Evolutionary conservation across 2,113 vertebrate species (phyloP).

Genomic region (Paradoxurus hermaphroditus): DNA sequence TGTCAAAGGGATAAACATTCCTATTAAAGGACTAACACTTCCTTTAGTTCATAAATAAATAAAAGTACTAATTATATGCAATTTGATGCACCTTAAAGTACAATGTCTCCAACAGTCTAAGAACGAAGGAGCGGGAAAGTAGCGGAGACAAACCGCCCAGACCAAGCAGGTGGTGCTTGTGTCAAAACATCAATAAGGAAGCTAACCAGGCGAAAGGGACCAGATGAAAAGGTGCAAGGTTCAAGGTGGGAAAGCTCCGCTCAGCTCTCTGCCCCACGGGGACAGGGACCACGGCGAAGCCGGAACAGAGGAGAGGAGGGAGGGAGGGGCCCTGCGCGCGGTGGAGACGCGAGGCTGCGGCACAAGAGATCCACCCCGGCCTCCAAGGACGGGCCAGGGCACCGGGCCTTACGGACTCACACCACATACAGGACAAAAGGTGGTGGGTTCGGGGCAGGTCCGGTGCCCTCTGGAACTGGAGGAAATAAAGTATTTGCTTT

Average conservation of each 20-base stretch:
- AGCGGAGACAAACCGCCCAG: neutral
- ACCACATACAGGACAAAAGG: fast-evolving
- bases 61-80: neutral
- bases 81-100: neutral
- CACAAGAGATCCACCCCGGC: too few relatives aligned
- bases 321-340: too few relatives aligned
- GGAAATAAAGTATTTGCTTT: neutral
- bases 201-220: neutral
- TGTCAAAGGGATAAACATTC: neutral
- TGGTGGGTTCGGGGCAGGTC: neutral
- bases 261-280: neutral
- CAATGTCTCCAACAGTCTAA: neutral
- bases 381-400: neutral
- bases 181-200: neutral
- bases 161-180: neutral
- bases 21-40: neutral
- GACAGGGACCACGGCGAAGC: too few relatives aligned
- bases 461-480: neutral
- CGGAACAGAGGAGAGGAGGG: neutral
- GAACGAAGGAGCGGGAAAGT: neutral
- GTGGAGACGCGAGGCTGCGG: too few relatives aligned
- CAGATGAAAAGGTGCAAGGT: too few relatives aligned
- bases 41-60: neutral
- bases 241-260: neutral
- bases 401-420: neutral